phyloP scores from a whole-genome alignment of 2,888 invertebrate species.

The Amiota communis region DNA sequence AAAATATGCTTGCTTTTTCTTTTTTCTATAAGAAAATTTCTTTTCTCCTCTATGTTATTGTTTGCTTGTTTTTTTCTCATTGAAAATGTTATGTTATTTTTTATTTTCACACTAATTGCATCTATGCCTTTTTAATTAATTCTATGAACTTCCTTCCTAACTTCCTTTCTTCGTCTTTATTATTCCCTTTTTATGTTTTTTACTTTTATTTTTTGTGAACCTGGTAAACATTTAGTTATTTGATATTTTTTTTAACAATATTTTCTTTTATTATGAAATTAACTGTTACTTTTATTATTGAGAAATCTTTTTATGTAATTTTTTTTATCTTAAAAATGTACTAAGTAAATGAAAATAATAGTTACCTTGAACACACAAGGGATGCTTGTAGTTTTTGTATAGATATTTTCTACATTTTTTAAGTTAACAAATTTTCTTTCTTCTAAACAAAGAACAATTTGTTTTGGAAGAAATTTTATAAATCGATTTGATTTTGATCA shows the following conservation, averaged over 20 bases:
- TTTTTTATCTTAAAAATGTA: neutral
- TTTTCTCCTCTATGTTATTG: neutral
- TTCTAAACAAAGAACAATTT: too few species aligned
- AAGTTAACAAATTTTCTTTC: too few species aligned
- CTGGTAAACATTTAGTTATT: neutral
- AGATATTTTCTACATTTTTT: too few species aligned
- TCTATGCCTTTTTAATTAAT: conserved; percentile 60
- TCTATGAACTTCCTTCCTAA: conserved; percentile 35
- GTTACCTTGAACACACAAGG: too few species aligned
- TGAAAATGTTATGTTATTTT: neutral
- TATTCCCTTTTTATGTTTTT: conserved; percentile 16
- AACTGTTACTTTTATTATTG: conserved; percentile 35
- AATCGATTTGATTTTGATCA: too few species aligned
- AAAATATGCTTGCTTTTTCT: conserved; percentile 7
- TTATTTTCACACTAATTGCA: conserved; percentile 65
- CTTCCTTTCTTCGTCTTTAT: conserved; percentile 7
- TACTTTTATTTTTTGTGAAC: conserved; percentile 2
- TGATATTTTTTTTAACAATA: conserved; percentile 9
- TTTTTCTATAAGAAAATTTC: neutral
- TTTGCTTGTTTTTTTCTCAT: neutral
- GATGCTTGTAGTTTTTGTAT: too few species aligned
- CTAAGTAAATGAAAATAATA: too few species aligned
- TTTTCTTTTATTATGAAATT: conserved; percentile 19
- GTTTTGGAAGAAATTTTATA: too few species aligned
- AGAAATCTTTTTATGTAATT: neutral